Base-by-base conservation (phyloP, 2,888 invertebrate genomes). In the Dolichopus griseipennis region DNA sequence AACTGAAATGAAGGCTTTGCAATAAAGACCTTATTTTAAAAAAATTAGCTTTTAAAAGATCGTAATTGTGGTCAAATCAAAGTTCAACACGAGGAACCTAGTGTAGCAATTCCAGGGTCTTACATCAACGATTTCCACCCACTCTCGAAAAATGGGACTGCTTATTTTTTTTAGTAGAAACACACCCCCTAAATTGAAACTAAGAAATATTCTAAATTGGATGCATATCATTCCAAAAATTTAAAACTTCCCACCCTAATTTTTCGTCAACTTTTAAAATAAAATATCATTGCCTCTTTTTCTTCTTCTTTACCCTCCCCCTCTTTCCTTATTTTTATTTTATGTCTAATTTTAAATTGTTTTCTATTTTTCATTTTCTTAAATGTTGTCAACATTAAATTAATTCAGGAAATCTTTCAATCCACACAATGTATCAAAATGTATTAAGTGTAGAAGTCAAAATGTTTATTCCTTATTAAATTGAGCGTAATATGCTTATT, bases 371-470 rank as follows among this genome's bases (percentile, higher is more conserved):
- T 41, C 41, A 41, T 41, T 52, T 37, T 37, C 52, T 52, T 52
- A 52, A 52, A 52, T 52, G 52, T 52, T 15, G 52, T 52, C 52
- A 15, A 52, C 69, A 70, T 70, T 70, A 69, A 70, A 70, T 70
- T 71, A 71, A 69, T 71, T 71, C 63, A 66, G 67, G 65, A 68
- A 66, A 69, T 66, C 67, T 67, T 68, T 69, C 68, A 68, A 69
- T 69, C 69, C 69, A 52, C 66, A 52, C 66, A 64, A 20, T 10
- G 34, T 41, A 41, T 61, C 68, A 69, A 68, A 71, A 61, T 66
- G 67, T 69, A 71, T 71, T 70, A 71, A 71, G 65, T 67, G 65
- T 52, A 67, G 66, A 64, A 69, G 67, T 69, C 69, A 69, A 61
- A 69, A 69, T 68, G 68, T 64, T 68, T 65, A 66, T 61, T 61